phyloP scores from a whole-genome alignment of 2,113 vertebrate species.

The Taxidea taxus region DNA sequence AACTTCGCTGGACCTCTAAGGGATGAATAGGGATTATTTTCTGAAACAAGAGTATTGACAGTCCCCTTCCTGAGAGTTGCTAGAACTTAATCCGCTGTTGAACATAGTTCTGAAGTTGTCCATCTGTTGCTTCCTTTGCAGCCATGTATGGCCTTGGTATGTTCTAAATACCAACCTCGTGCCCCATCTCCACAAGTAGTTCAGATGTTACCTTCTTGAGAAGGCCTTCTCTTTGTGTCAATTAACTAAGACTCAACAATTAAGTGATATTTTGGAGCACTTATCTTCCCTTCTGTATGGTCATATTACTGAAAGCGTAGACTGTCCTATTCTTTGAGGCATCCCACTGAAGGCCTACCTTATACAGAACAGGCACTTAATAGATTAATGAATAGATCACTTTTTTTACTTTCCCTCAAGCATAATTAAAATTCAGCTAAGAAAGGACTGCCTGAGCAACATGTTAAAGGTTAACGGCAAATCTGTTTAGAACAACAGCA shows the following conservation, averaged over 20 bases:
- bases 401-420: constrained; percentile 21
- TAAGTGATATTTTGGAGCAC: not conserved
- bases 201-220: not conserved
- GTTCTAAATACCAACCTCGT: not conserved
- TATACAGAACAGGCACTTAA: not conserved
- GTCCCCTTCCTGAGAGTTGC: not conserved
- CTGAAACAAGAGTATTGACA: not conserved
- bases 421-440: constrained; percentile 63
- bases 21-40: not conserved
- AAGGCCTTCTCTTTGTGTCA: not conserved
- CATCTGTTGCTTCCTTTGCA: not conserved
- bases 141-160: not conserved
- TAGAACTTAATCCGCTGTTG: not conserved
- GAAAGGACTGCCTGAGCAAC: constrained; percentile 32
- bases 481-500: constrained; percentile 70
- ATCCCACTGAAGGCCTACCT: not conserved
- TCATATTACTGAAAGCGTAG: not conserved
- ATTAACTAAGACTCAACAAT: constrained; percentile 43
- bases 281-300: not conserved
- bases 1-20: not conserved
- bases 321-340: not conserved
- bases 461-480: constrained; percentile 58
- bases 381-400: constrained; percentile 29
- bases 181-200: not conserved
- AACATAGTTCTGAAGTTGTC: not conserved